Evolutionary conservation across 2,888 invertebrate genomes (phyloP).

Genomic region (Tribolium freemani): DNA sequence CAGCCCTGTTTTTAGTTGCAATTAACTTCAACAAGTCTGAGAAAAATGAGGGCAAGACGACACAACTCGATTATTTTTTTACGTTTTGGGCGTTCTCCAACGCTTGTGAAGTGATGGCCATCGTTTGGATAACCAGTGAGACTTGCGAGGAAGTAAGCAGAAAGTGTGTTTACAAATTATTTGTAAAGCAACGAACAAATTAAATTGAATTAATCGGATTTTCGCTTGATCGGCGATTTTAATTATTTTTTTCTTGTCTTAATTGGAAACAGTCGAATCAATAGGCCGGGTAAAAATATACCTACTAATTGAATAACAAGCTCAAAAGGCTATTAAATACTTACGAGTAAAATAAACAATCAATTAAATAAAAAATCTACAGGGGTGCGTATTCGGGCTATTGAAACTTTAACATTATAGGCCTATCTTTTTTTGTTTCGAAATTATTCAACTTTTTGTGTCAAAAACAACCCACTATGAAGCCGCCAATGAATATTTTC

Average conservation of each 20-base stretch:
- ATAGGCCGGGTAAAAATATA: background rate
- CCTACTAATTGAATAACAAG: background rate
- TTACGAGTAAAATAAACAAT: too few relatives aligned
- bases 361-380: too few relatives aligned
- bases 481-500: too few relatives aligned
- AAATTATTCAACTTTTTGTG: too few relatives aligned
- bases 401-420: too few relatives aligned
- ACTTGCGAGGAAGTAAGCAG: conserved; percentile 57
- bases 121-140: conserved; percentile 57
- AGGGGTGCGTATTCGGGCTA: too few relatives aligned
- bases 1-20: conserved; percentile 56
- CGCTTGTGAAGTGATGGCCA: conserved; percentile 53
- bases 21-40: conserved; percentile 51
- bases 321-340: too few relatives aligned
- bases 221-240: background rate
- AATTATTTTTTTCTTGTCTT: background rate
- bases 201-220: background rate
- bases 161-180: background rate
- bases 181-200: background rate
- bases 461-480: too few relatives aligned
- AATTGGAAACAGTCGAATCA: conserved; percentile 1
- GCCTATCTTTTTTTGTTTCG: too few relatives aligned
- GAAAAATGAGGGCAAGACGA: conserved; percentile 31
- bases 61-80: conserved; percentile 51
- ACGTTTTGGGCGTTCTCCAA: conserved; percentile 58